These are phyloP conservation scores for Hybos culiciformis DNA, from an alignment of 2,888 invertebrate species.

Conservation along the genomic window DNA sequence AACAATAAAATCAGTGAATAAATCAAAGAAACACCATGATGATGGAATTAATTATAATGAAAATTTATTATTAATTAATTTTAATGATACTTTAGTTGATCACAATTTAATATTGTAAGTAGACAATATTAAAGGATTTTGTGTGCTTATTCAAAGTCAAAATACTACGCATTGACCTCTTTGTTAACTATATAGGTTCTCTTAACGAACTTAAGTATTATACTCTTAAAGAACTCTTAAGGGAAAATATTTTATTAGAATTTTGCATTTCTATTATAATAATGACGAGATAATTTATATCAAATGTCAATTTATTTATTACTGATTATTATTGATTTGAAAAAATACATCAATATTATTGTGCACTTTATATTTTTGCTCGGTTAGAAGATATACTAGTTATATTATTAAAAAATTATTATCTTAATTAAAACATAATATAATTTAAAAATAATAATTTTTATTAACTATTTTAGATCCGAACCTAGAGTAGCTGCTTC, in stretches of 20 bases:
- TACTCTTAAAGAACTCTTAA: too few species aligned
- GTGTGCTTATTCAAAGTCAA: background rate
- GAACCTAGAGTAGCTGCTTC: constrained; percentile 33
- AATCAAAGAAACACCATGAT: background rate
- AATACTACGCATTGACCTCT: background rate
- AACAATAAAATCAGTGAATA: background rate
- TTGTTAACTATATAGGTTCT: too few species aligned
- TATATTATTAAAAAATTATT: background rate
- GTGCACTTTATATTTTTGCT: background rate
- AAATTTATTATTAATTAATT: background rate
- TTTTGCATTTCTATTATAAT: too few species aligned
- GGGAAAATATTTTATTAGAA: too few species aligned
- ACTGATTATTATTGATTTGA: too few species aligned
- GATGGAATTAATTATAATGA: background rate
- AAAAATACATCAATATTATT: background rate
- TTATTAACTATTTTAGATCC: constrained; percentile 22
- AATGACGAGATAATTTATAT: too few species aligned
- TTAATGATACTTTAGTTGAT: background rate
- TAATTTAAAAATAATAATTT: background rate
- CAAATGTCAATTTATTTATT: too few species aligned
- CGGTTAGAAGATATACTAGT: background rate
- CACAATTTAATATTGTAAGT: background rate
- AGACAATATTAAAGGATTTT: background rate
- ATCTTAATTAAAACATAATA: background rate
- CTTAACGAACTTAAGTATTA: too few species aligned